Evolutionary conservation across 1,140 invertebrate genomes (phyloP).

Genomic region (Rhynchophorus ferrugineus): DNA sequence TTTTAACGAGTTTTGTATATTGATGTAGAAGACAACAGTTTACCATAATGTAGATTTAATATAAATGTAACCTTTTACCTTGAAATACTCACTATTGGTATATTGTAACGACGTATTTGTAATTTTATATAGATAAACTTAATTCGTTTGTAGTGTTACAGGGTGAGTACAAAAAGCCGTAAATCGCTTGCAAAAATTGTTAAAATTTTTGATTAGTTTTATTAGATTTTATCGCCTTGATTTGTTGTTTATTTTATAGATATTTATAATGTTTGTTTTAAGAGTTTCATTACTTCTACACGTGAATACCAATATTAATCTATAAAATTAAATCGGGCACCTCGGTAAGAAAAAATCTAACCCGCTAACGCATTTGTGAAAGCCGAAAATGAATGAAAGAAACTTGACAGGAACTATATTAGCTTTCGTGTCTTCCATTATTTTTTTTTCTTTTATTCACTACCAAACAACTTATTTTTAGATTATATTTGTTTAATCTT

Average conservation of each 20-base stretch:
- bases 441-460: too few relatives aligned
- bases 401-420: too few relatives aligned
- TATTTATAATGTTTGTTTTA: conserved; percentile 32
- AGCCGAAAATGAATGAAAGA: too few relatives aligned
- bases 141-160: conserved; percentile 14
- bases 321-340: too few relatives aligned
- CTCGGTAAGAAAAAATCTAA: too few relatives aligned
- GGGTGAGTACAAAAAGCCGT: conserved; percentile 34
- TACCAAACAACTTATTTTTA: too few relatives aligned
- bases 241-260: conserved; percentile 37
- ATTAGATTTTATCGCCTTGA: conserved; percentile 16
- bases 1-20: conserved; percentile 1
- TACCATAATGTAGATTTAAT: conserved; percentile 33
- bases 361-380: too few relatives aligned
- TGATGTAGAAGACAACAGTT: conserved; percentile 34
- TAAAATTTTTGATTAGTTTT: conserved; percentile 23
- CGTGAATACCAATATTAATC: conserved; percentile 11
- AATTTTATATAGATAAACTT: conserved; percentile 7
- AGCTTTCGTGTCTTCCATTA: too few relatives aligned
- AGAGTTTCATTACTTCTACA: conserved; percentile 26
- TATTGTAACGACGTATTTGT: conserved; percentile 13
- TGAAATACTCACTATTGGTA: conserved; percentile 35
- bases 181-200: conserved; percentile 13
- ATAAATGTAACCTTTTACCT: conserved; percentile 34
- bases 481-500: too few relatives aligned